phyloP scores from a whole-genome alignment of 2,797 vertebrate species.

The Nannoperca australis region DNA sequence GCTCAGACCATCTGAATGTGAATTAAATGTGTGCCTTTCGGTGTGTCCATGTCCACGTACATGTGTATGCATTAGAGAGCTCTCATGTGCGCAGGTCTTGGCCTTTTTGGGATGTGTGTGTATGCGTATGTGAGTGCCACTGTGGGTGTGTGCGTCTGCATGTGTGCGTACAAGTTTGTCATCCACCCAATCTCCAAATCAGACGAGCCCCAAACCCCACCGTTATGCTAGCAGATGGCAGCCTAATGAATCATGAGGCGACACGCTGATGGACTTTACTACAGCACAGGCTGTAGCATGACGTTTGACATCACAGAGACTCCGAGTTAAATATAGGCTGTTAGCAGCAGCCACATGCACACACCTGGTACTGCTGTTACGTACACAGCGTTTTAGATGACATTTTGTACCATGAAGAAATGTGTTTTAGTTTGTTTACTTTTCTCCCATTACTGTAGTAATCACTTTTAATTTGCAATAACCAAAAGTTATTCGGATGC shows the following conservation, averaged over 20 bases:
- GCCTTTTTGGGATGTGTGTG: constrained; percentile 5
- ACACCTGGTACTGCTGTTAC: constrained; percentile 57
- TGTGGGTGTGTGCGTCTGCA: constrained; percentile 11
- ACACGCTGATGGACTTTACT: constrained; percentile 71
- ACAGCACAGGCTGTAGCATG: constrained; percentile 57
- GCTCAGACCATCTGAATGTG: constrained; percentile 2
- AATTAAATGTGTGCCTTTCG: not conserved
- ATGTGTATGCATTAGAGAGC: constrained; percentile 8
- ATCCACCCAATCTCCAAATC: constrained; percentile 48
- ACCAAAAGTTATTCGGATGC: not conserved
- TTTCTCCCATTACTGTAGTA: not conserved
- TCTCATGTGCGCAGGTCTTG: not conserved
- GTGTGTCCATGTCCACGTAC: constrained; percentile 5
- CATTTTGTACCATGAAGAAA: constrained; percentile 14
- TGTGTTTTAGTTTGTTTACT: not conserved
- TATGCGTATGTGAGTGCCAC: not conserved
- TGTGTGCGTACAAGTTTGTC: constrained; percentile 45
- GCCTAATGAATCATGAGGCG: constrained; percentile 73
- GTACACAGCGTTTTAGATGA: constrained; percentile 18
- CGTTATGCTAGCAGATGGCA: constrained; percentile 69
- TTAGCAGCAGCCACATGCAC: constrained; percentile 41
- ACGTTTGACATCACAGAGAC: constrained; percentile 53
- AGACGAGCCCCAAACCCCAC: constrained; percentile 32
- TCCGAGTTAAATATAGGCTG: constrained; percentile 64
- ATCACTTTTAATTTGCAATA: not conserved